A percentile compares a stretch with the other conserved stretches of the same genome.
These are phyloP conservation scores for Thunnus albacares DNA, from an alignment of 2,797 vertebrate species.

Conservation along the genomic window DNA sequence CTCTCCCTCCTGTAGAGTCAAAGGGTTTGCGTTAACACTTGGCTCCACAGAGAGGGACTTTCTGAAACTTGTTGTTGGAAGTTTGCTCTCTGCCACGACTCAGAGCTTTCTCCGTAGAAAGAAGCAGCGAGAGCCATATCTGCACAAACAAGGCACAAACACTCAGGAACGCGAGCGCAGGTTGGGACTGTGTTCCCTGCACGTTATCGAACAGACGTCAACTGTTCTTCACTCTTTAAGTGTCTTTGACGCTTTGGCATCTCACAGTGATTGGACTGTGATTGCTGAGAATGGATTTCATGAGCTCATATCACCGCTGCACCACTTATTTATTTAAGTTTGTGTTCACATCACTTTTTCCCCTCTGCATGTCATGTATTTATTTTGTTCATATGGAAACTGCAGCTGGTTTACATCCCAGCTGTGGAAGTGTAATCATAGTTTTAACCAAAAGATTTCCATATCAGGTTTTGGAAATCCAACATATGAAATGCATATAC, in stretches of 20 bases:
- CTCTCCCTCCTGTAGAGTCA: constrained; percentile 56
- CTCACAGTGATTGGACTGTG: constrained; percentile 27
- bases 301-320: constrained; percentile 47
- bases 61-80: constrained; percentile 68
- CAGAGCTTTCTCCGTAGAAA: constrained; percentile 47
- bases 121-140: constrained; percentile 18
- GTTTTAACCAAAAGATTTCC: constrained; percentile 42
- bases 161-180: constrained; percentile 6
- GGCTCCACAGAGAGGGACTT: constrained; percentile 75
- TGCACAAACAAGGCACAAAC: constrained; percentile 35
- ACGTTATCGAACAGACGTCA: constrained; percentile 27
- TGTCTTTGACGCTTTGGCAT: constrained; percentile 40
- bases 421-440: constrained; percentile 37
- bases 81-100: constrained; percentile 43
- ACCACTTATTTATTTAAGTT: constrained; percentile 48
- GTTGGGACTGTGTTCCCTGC: constrained; percentile 4
- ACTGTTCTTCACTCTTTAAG: constrained; percentile 30
- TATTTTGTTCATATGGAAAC: constrained; percentile 67
- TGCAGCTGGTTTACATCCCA: constrained; percentile 50
- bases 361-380: constrained; percentile 33
- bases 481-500: constrained; percentile 31
- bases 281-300: constrained; percentile 32
- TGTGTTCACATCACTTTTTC: constrained; percentile 40
- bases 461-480: constrained; percentile 36
- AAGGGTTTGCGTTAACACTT: constrained; percentile 77